Percentiles rank a stretch among this genome's conserved stretches.
Evolutionary conservation across 2,888 invertebrate species (phyloP).

Genomic region (Hesperia comma): DNA sequence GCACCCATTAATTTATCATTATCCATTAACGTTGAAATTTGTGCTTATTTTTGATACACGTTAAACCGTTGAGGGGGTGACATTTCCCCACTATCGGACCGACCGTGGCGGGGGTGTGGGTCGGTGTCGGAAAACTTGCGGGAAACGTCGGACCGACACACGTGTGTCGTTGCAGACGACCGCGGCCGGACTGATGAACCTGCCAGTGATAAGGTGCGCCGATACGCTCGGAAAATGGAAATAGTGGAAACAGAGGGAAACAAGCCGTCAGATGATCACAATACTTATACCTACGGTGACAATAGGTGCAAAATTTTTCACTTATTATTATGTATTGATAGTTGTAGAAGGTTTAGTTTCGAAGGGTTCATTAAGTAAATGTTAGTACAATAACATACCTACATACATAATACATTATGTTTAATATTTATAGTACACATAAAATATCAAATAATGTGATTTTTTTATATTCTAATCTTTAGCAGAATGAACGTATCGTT

Average conservation of each 20-base stretch:
- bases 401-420: too few species aligned
- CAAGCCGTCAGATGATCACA: slow-evolving; percentile 35
- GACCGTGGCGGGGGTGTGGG: slow-evolving; percentile 44
- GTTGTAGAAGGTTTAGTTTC: not conserved
- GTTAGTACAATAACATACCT: too few species aligned
- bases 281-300: not conserved
- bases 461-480: too few species aligned
- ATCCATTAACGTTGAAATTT: slow-evolving; percentile 40
- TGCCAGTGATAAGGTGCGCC: slow-evolving; percentile 69
- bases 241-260: slow-evolving; percentile 78
- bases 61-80: slow-evolving; percentile 65
- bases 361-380: too few species aligned
- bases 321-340: not conserved
- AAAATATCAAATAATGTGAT: too few species aligned
- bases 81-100: slow-evolving; percentile 61
- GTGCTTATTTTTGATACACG: slow-evolving; percentile 60
- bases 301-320: not conserved
- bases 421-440: too few species aligned
- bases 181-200: slow-evolving; percentile 68
- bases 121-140: slow-evolving; percentile 59
- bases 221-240: slow-evolving; percentile 70
- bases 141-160: slow-evolving; percentile 51
- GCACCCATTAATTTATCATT: slow-evolving; percentile 72
- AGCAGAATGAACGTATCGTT: too few species aligned
- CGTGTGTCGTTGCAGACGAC: slow-evolving; percentile 66